Conservation (phyloP, 2,888 invertebrate genomes). For the Tinea trinotella region DNA sequence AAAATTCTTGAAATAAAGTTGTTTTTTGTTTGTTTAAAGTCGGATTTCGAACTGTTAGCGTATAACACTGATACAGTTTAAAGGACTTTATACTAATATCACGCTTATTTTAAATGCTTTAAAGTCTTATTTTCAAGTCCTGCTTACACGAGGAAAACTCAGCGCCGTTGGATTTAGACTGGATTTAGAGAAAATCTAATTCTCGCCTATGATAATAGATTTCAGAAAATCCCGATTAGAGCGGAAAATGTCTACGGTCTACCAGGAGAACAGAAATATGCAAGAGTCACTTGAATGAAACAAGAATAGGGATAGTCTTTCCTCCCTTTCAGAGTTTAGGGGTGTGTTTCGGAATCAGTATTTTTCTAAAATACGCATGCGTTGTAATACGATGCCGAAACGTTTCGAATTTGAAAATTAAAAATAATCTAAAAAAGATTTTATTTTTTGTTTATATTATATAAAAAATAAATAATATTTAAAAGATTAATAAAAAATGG, state of each 20-base stretch:
- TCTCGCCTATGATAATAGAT: constrained; percentile 35
- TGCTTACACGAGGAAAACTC: constrained; percentile 8
- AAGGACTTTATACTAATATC: no score
- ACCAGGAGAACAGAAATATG: constrained; percentile 44
- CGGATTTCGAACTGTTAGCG: no score
- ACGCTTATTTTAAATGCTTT: no score
- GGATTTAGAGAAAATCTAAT: constrained; percentile 46
- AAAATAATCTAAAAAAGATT: no score
- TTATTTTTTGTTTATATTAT: no score
- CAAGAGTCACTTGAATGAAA: constrained; percentile 5
- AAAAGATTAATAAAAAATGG: no score
- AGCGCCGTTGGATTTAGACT: background rate
- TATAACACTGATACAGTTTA: no score
- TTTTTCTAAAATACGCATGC: constrained; percentile 12
- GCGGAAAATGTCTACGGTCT: constrained; percentile 67
- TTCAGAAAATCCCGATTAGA: constrained; percentile 69
- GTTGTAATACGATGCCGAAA: background rate
- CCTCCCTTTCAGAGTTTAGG: background rate
- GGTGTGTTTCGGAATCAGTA: background rate
- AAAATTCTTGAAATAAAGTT: no score
- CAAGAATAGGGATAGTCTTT: background rate
- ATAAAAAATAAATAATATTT: no score
- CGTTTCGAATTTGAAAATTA: background rate
- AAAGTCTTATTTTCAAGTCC: no score
- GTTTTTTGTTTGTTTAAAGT: no score